Base-by-base conservation (phyloP, 2,888 invertebrate species). In the Watsonalla binaria region DNA sequence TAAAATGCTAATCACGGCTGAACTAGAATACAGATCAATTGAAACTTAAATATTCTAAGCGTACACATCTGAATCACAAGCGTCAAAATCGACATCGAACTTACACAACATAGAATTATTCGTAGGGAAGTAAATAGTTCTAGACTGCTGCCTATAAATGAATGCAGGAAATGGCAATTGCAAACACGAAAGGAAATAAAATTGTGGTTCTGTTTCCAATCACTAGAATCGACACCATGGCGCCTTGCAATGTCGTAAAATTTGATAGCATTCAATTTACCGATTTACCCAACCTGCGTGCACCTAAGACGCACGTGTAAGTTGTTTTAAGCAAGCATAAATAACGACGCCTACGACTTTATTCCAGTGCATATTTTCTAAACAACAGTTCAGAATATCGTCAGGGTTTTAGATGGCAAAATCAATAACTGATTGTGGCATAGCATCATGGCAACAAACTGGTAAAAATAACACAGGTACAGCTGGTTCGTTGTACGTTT, bases 381-480 rank as follows among this genome's bases (percentile, higher is more conserved):
- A 51, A 54, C 47, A 54, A 45, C 52, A 59, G 55, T 57, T 54
- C 57, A 56, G 53, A 60, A 61, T 50, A 42, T 51, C 51, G 49
- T 45, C 46, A 61, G 61, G 57, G 53, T 60, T 66, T 51, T 60
- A 61, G 63, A 67, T 55, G 67, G 69, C 67, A 74, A 71, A 67
- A 64, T 59, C 61, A 59, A 69, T 70, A 66, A 66, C 56, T 51
- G 47, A 24, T 65, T 66, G 67, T 65, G 64, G 63, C 58, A 66
- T 63, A 57, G 67, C 60, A 66, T 68, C 68, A 34, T 80, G 84
- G 76, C 80, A 81, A 81, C 84, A 83, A 83, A 86, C 84, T 78
- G 80, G 84, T 85, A 86, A 86, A 87, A 88, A 87, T 85, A 86
- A 81, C 78, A 82, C 5, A 7, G 7, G 37, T 80, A 82, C 86